Percentiles rank a stretch among this genome's conserved stretches.
Evolutionary conservation across 2,113 vertebrate genomes (phyloP).

Genomic region (Pelobates fuscus): DNA sequence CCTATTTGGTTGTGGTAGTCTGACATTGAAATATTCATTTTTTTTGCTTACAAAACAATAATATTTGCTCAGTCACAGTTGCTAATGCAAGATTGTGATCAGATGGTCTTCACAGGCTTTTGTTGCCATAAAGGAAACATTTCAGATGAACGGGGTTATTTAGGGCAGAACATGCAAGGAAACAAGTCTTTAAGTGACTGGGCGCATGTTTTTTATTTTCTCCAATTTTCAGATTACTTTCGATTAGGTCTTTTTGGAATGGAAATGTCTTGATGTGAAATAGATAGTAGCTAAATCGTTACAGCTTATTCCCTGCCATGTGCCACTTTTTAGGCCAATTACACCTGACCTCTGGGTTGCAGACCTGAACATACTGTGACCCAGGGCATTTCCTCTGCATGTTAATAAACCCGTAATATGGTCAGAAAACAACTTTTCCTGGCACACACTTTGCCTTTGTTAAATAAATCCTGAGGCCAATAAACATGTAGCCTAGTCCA

Average conservation of each 20-base stretch:
- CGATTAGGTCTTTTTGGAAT: slow-evolving; percentile 74
- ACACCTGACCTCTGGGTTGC: slow-evolving; percentile 82
- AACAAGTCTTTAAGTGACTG: slow-evolving; percentile 75
- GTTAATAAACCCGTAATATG: slow-evolving; percentile 74
- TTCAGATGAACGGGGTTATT: slow-evolving; percentile 68
- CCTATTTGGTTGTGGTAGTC: too few species aligned
- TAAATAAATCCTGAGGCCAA: slow-evolving; percentile 27
- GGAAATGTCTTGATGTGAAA: slow-evolving; percentile 87
- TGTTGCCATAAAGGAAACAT: slow-evolving; percentile 64
- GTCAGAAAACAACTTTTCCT: slow-evolving; percentile 51
- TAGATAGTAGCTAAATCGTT: slow-evolving; percentile 98
- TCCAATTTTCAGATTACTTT: slow-evolving; percentile 84
- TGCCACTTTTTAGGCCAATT: slow-evolving; percentile 88
- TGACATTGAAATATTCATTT: slow-evolving; percentile 50
- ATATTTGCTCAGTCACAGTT: slow-evolving; percentile 64
- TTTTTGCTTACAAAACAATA: slow-evolving; percentile 50
- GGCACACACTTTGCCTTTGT: slow-evolving; percentile 65
- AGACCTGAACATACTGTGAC: slow-evolving; percentile 80
- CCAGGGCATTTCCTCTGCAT: slow-evolving; percentile 84
- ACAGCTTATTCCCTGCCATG: slow-evolving; percentile 82
- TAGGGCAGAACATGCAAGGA: slow-evolving; percentile 71
- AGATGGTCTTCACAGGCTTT: slow-evolving; percentile 58
- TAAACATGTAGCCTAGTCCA: slow-evolving; percentile 18
- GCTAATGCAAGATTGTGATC: slow-evolving; percentile 59
- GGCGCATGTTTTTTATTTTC: slow-evolving; percentile 82